phyloP scores from a whole-genome alignment of 1,140 invertebrate genomes.

The Octopus sinensis region DNA sequence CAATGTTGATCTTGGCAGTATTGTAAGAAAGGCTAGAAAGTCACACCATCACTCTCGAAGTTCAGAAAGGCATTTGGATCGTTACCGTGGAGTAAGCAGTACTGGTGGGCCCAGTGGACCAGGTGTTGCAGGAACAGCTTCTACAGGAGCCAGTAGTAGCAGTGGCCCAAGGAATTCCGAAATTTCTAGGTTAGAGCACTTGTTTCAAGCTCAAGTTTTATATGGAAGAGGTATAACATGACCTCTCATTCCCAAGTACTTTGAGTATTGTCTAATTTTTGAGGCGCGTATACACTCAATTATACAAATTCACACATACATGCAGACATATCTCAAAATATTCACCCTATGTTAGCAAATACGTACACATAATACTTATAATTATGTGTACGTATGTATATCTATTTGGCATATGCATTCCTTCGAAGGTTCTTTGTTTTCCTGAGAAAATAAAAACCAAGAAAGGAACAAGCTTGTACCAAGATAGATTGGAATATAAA shows the following conservation, averaged over 20 bases:
- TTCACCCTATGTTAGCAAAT: too few species aligned
- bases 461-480: too few species aligned
- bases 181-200: constrained; percentile 16
- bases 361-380: too few species aligned
- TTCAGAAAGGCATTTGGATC: constrained; percentile 14
- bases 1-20: constrained; percentile 84
- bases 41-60: not conserved
- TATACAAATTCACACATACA: too few species aligned
- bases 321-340: too few species aligned
- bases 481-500: too few species aligned
- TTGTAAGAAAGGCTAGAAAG: constrained; percentile 73
- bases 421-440: too few species aligned
- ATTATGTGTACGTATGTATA: too few species aligned
- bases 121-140: not conserved
- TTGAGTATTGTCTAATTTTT: constrained; percentile 1
- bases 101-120: not conserved
- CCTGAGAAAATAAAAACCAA: too few species aligned
- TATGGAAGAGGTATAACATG: constrained; percentile 15
- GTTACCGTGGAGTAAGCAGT: not conserved
- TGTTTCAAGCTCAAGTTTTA: constrained; percentile 10
- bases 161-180: constrained; percentile 11
- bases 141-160: not conserved
- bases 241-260: constrained; percentile 3
- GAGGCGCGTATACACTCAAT: not conserved
- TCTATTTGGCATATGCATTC: too few species aligned